Evolutionary conservation across 2,797 vertebrate species (phyloP), one percentile per base, ranked within the genome.

Genomic region (Diglossa cyanea): DNA sequence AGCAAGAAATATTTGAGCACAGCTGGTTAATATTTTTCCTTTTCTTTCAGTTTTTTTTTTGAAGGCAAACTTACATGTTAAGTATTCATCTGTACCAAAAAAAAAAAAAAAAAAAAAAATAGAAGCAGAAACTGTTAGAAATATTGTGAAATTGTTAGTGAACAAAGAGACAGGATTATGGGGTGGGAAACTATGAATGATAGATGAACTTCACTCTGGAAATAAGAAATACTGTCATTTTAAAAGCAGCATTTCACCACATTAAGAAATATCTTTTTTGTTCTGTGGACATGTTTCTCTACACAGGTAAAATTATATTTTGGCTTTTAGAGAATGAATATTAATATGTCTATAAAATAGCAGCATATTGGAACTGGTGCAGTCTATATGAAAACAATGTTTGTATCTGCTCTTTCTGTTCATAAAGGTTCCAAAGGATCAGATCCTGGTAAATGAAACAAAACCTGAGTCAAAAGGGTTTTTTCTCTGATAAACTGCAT

Each of bases 381-480:
- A 21, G 68, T 75, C 61, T 78, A 28, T 70, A 93, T 53, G 75
- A 92, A 97, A 87, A 78, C 20, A 66, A 54, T 54, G 28, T 88
- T 96, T 95, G 40, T 86, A 73, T 81, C 79, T 95, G 35, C 35
- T 95, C 78, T 93, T 96, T 87, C 45, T 68, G 45, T 63, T 94
- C 82, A 51, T 83, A 39, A 94, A 88, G 90, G 26, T 88, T 80
- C 58, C 31, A 30, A 25, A 53, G 54, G 71, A 55, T 94, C 74
- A 81, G 33, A 70, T 89, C 30, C 62, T 73, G 55, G 57, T 77
- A 96, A 91, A 86, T 77, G 50, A 67, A 96, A 93, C 66, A 93
- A 95, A 93, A 86, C 67, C 58, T 30, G 11, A 87, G 71, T 81
- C 86, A 66, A 93, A 89, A 86, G 37, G 66, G 28, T 31, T 77